Evolutionary conservation across 2,113 vertebrate species (phyloP).

Genomic region (Engraulis encrasicolus): DNA sequence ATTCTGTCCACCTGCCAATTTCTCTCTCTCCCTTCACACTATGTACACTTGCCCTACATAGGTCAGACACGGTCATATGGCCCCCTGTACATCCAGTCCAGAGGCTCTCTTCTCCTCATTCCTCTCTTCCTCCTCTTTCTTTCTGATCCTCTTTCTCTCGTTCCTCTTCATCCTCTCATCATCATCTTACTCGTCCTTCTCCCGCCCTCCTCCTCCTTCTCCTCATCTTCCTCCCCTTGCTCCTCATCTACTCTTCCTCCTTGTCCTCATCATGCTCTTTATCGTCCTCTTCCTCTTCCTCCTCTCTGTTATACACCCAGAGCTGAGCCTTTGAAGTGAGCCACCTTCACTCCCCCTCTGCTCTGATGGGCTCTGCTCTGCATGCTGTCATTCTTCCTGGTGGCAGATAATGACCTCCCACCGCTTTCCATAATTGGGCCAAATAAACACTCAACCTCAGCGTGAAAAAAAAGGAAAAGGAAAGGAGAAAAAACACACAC

Average conservation of each 20-base stretch:
- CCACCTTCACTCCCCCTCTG: conserved; percentile 65
- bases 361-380: conserved; percentile 43
- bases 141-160: neutral
- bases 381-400: conserved; percentile 74
- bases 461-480: conserved; percentile 53
- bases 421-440: conserved; percentile 96
- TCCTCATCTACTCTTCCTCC: neutral
- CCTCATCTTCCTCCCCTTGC: neutral
- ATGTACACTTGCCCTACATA: no score
- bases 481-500: conserved; percentile 65
- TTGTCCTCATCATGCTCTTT: conserved; percentile 2
- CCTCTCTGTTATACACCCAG: conserved; percentile 47
- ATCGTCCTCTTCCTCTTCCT: conserved; percentile 38
- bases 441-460: conserved; percentile 92
- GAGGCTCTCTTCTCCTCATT: neutral
- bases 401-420: conserved; percentile 94
- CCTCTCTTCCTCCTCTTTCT: neutral
- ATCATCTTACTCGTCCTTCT: neutral
- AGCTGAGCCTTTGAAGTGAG: conserved; percentile 65
- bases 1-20: no score
- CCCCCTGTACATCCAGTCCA: no score
- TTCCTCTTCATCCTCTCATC: no score
- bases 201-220: neutral
- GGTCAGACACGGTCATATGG: no score
- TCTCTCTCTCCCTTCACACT: no score